Evolutionary conservation across 2,113 vertebrate species (phyloP).

Genomic region (Heteronetta atricapilla): DNA sequence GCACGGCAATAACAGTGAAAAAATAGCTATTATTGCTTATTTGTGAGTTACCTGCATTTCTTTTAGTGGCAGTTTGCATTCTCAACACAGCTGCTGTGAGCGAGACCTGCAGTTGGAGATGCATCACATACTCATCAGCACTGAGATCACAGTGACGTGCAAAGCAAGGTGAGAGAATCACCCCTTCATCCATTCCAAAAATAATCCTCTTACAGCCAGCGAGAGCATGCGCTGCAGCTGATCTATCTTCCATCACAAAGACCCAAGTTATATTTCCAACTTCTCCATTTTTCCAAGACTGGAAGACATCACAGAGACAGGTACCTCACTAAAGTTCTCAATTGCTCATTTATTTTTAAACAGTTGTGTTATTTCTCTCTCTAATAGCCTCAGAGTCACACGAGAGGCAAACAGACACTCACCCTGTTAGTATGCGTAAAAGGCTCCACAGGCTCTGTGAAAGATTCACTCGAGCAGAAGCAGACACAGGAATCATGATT

Average conservation of each 20-base stretch:
- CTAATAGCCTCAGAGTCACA: slow-evolving; percentile 28
- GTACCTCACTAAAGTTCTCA: neutral
- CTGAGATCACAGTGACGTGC: slow-evolving; percentile 61
- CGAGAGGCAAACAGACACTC: neutral
- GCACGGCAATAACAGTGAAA: neutral
- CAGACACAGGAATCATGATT: neutral
- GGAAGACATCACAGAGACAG: neutral
- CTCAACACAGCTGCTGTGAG: slow-evolving; percentile 23
- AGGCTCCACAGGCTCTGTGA: slow-evolving; percentile 15
- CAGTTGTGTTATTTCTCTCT: neutral
- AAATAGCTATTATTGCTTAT: neutral
- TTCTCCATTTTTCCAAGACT: neutral
- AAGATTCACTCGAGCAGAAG: slow-evolving; percentile 14
- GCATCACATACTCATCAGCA: slow-evolving; percentile 25
- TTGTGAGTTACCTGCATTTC: neutral
- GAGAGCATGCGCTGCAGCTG: neutral
- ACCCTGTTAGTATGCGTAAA: slow-evolving; percentile 17
- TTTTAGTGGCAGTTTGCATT: neutral
- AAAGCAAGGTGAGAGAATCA: slow-evolving; percentile 41
- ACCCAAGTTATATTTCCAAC: neutral
- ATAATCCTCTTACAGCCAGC: slow-evolving; percentile 6
- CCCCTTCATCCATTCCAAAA: slow-evolving; percentile 39
- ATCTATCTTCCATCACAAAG: neutral
- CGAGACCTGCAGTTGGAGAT: neutral
- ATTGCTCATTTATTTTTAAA: neutral